Evolutionary conservation across 2,888 invertebrate species (phyloP).

Genomic region (Ophion ellenae): DNA sequence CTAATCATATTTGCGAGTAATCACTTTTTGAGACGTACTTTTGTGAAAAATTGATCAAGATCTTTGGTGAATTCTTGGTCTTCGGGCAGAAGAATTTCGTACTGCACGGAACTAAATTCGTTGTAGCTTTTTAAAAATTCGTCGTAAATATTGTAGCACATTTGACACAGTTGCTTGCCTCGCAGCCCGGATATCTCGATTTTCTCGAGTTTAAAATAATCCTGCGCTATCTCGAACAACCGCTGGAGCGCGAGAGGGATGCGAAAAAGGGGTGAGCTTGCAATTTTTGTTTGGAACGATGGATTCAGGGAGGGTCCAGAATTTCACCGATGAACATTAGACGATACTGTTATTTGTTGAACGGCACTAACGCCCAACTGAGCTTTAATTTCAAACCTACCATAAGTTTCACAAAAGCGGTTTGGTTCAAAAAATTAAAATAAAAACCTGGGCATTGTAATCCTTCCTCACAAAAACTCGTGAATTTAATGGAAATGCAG

Average conservation of each 20-base stretch:
- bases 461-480: no score
- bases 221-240: constrained; percentile 90
- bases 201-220: constrained; percentile 94
- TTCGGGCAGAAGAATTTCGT: constrained; percentile 91
- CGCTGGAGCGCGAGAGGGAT: constrained; percentile 79
- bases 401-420: no score
- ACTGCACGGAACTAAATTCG: constrained; percentile 84
- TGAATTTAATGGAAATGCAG: no score
- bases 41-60: constrained; percentile 86
- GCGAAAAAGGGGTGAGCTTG: not conserved
- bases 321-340: not conserved
- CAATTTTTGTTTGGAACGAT: not conserved
- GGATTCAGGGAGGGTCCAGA: not conserved
- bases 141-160: constrained; percentile 83
- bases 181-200: constrained; percentile 90
- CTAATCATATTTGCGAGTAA: not conserved
- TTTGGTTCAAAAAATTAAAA: no score
- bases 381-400: not conserved
- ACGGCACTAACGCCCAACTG: not conserved
- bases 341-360: not conserved
- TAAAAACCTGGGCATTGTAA: no score
- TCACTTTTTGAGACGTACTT: constrained; percentile 78
- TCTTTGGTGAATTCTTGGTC: constrained; percentile 88
- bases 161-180: constrained; percentile 86
- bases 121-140: constrained; percentile 78